phyloP scores from a whole-genome alignment of 64 coral and sea anemone genomes.

The Exaiptasia diaphana region DNA sequence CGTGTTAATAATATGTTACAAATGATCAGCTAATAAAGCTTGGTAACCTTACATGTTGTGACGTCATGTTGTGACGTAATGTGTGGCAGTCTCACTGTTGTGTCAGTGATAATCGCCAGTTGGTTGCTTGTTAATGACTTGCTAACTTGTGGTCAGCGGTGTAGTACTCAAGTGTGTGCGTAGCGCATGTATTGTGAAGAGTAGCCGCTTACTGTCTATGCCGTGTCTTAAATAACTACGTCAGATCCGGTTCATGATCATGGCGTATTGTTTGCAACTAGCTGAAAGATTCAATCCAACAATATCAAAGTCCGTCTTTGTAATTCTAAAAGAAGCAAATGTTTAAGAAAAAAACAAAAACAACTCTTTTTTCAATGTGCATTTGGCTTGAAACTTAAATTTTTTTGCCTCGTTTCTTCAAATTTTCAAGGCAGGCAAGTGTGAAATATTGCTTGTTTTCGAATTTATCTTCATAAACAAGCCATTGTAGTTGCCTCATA shows the following conservation, averaged over 20 bases:
- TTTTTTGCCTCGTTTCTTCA: neutral
- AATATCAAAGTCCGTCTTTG: no score
- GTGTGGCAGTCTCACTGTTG: neutral
- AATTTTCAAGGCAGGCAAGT: neutral
- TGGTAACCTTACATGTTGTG: slow-evolving; percentile 5
- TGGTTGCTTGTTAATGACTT: neutral
- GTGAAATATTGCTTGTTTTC: neutral
- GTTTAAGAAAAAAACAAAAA: neutral
- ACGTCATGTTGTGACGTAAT: slow-evolving; percentile 7
- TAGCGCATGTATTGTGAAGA: neutral
- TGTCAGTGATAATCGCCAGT: slow-evolving; percentile 5
- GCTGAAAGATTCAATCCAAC: no score
- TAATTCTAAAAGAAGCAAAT: no score
- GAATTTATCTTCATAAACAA: neutral
- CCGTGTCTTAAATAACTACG: neutral
- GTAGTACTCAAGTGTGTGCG: neutral
- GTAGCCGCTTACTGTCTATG: neutral
- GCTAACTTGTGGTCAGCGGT: neutral
- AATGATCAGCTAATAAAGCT: slow-evolving; percentile 23
- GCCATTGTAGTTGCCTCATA: neutral
- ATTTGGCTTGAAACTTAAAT: neutral
- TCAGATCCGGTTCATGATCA: neutral
- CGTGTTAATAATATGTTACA: neutral
- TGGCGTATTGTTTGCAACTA: neutral
- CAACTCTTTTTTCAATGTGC: neutral